Base-by-base conservation (phyloP, 2,888 invertebrate species). In the Tetranychus piercei region DNA sequence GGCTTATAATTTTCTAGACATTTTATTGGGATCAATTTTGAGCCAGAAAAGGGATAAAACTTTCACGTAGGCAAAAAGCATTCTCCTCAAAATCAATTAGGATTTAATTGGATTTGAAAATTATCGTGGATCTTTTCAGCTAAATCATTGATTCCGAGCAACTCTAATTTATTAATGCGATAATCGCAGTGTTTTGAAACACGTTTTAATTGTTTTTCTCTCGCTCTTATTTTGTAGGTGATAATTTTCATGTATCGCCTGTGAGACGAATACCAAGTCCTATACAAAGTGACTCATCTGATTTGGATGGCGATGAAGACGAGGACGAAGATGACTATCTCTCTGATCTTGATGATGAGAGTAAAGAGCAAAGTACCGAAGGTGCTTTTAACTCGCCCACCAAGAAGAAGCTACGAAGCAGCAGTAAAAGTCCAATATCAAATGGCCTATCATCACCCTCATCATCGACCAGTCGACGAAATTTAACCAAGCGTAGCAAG, bases 271-370 rank as follows among this genome's bases (percentile, higher is more conserved):
- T 77, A 55, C 78, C 80, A 71, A 80, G 79, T 73, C 80, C 79
- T 44, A 78, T 77, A 75, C 78, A 78, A 64, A 81, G 81, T 77
- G 81, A 81, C 66, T 81, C 80, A 45, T 81, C 81, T 1, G 80
- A 81, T 72, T 72, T 76, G 15, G 73, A 77, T 11, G 78, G 78
- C 45, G 77, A 78, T 65, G 74, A 75, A 3, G 76, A 77, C n/a
- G 73, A 73, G 9, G 73, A 73, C 44, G 44, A 44, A n/a, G 71
- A 71, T 45, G 71, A 71, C 15, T 71, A 44, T 44, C 45, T 71
- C 5, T 71, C 71, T 44, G 71, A 71, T 34, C 34, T 71, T n/a
- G 71, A 71, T 3, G 44, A 45, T 15, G 71, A 45, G 9, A 18
- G 69, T 23, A 23, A 69, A 11, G 69, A 11, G 5, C 69, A 20